A percentile compares a stretch with the other conserved stretches of the same genome.
Evolutionary conservation across 2,797 vertebrate genomes (phyloP).

Genomic region (Percopsis omiscomaycus): DNA sequence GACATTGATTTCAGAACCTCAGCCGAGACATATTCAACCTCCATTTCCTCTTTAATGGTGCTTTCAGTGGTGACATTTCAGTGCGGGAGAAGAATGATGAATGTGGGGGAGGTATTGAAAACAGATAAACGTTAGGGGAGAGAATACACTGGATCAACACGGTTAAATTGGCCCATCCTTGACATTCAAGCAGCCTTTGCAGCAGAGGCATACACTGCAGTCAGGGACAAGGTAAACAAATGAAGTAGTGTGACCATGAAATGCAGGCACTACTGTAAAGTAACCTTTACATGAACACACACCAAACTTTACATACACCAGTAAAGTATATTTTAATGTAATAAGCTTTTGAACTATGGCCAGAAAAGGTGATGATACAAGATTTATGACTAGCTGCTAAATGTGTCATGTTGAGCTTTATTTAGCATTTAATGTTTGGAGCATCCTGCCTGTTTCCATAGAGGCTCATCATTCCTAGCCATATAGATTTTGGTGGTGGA

Average conservation of each 20-base stretch:
- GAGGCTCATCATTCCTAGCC: conserved; percentile 38
- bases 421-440: conserved; percentile 45
- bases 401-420: conserved; percentile 40
- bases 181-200: conserved; percentile 15
- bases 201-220: conserved; percentile 13
- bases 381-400: conserved; percentile 24
- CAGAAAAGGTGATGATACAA: conserved; percentile 30
- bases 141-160: conserved; percentile 41
- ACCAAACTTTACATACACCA: too few species aligned
- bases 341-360: background rate
- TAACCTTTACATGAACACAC: background rate
- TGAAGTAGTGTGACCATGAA: background rate
- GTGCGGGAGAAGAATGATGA: conserved; percentile 49
- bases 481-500: conserved; percentile 33
- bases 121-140: conserved; percentile 53
- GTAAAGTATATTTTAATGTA: too few species aligned
- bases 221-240: background rate
- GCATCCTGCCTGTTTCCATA: conserved; percentile 19
- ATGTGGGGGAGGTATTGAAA: conserved; percentile 53
- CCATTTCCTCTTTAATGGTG: conserved; percentile 67
- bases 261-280: background rate
- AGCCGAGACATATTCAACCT: conserved; percentile 67
- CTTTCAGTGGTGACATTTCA: conserved; percentile 62
- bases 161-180: conserved; percentile 30
- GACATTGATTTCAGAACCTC: conserved; percentile 62